phyloP scores from a whole-genome alignment of 2,797 vertebrate genomes.

The Lutjanus argentimaculatus region DNA sequence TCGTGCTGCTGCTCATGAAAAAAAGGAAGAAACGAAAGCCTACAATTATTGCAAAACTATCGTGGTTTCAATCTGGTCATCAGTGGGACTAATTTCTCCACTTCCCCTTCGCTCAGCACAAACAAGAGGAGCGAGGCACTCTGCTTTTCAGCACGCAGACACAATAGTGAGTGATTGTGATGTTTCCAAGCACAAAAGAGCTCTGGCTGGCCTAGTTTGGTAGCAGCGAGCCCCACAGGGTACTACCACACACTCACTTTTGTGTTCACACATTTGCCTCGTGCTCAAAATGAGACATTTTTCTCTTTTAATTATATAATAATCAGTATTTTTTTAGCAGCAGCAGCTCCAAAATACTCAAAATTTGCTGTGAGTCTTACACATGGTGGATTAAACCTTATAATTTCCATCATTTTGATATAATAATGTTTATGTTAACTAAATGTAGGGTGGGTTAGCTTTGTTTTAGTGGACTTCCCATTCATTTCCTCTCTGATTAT shows the following conservation, averaged over 20 bases:
- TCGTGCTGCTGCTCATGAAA: background rate
- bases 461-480: slow-evolving; percentile 31
- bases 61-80: slow-evolving; percentile 19
- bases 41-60: slow-evolving; percentile 31
- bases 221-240: slow-evolving; percentile 1
- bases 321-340: background rate
- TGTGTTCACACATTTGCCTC: slow-evolving; percentile 4
- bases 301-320: background rate
- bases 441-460: background rate
- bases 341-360: background rate
- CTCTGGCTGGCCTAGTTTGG: slow-evolving; percentile 51
- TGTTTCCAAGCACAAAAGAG: slow-evolving; percentile 55
- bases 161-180: slow-evolving; percentile 52
- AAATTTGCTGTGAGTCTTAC: background rate
- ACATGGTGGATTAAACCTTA: background rate
- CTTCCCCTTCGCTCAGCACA: slow-evolving; percentile 28
- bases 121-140: slow-evolving; percentile 30
- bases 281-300: background rate
- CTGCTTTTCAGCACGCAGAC: slow-evolving; percentile 50
- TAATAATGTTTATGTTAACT: background rate
- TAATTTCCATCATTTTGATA: background rate
- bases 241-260: slow-evolving; percentile 12
- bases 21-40: background rate
- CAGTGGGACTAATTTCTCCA: slow-evolving; percentile 5
- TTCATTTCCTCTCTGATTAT: slow-evolving; percentile 24